These are phyloP conservation scores for Stramonita haemastoma DNA, from an alignment of 2,888 invertebrate species.

Conservation along the genomic window DNA sequence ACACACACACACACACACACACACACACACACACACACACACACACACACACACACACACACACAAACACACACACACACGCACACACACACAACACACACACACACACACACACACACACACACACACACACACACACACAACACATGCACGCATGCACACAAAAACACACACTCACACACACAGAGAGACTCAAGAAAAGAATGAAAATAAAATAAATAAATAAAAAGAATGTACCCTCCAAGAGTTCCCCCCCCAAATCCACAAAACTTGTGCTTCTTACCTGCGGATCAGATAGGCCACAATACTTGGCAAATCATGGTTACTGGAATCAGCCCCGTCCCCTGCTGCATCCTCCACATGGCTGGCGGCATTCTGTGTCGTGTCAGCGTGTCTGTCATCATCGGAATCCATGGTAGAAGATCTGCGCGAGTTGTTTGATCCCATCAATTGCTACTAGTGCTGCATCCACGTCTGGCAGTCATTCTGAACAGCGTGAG, in stretches of 20 bases:
- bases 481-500: background rate
- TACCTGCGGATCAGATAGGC: constrained; percentile 70
- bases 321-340: constrained; percentile 55
- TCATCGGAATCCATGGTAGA: constrained; percentile 35
- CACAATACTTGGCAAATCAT: constrained; percentile 66
- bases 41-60: constrained; percentile 6
- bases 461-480: background rate
- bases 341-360: background rate
- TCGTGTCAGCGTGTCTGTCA: background rate
- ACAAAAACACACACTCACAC: background rate
- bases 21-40: constrained; percentile 9
- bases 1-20: background rate
- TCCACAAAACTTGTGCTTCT: background rate
- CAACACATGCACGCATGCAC: background rate
- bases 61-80: too few species aligned
- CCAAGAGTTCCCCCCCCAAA: background rate
- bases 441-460: constrained; percentile 42
- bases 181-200: too few species aligned
- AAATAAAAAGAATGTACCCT: background rate
- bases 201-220: too few species aligned
- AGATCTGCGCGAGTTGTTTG: constrained; percentile 37
- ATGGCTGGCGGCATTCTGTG: background rate
- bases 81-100: too few species aligned
- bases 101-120: background rate
- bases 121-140: too few species aligned